A percentile compares a stretch with the other conserved stretches of the same genome.
Evolutionary conservation across 1,140 invertebrate species (phyloP).

Genomic region (Zaprionus inermis): DNA sequence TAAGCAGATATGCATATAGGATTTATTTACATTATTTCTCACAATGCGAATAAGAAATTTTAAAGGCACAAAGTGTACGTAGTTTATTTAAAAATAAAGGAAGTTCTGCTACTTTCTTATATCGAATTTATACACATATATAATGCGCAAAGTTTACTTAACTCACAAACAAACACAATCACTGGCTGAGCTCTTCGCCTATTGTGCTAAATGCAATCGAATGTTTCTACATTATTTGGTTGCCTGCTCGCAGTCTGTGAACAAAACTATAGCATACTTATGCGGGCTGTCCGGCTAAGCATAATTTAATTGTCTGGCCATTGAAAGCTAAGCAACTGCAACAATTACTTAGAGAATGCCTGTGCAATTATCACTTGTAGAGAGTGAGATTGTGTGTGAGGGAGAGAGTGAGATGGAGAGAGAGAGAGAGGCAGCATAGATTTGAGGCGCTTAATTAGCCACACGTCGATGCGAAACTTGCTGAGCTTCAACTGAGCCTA

Average conservation of each 20-base stretch:
- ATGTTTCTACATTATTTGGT: not conserved
- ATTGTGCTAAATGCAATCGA: not conserved
- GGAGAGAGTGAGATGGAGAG: slow-evolving; percentile 5
- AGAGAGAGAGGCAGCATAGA: slow-evolving; percentile 18
- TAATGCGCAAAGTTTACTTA: not conserved
- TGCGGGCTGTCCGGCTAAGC: slow-evolving; percentile 47
- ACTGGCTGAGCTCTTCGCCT: not conserved
- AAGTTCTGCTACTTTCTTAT: too few species aligned
- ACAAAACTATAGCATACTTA: slow-evolving; percentile 56
- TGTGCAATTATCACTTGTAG: slow-evolving; percentile 57
- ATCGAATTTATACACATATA: not conserved
- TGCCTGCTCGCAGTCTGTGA: not conserved
- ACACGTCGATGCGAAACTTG: slow-evolving; percentile 38
- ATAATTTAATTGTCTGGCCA: slow-evolving; percentile 70
- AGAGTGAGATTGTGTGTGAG: slow-evolving; percentile 6
- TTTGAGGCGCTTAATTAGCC: slow-evolving; percentile 68
- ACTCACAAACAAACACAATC: not conserved
- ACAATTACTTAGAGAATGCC: slow-evolving; percentile 13
- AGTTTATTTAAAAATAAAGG: too few species aligned
- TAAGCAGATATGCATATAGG: not conserved
- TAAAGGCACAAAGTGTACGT: too few species aligned
- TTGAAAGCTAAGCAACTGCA: slow-evolving; percentile 45
- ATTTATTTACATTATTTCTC: too few species aligned
- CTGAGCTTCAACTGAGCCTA: slow-evolving; percentile 47
- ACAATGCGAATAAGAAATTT: too few species aligned